Conservation (phyloP, 2,797 vertebrate genomes). For the Pseudopleuronectes americanus region DNA sequence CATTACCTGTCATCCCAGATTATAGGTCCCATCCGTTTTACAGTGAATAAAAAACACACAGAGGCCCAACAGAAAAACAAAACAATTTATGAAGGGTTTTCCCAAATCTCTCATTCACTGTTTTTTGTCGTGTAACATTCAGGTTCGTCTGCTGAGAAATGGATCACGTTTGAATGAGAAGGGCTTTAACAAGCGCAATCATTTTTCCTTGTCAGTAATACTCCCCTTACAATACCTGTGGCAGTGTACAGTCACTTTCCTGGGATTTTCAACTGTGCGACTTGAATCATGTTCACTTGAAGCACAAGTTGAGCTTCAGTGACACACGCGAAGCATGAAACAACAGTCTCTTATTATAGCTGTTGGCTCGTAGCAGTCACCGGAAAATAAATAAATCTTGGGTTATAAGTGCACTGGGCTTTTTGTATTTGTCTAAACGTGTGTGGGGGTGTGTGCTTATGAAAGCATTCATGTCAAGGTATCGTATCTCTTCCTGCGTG, state of each 20-base stretch:
- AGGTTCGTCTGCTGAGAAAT: slow-evolving; percentile 55
- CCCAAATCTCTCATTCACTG: slow-evolving; percentile 66
- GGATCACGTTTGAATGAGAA: slow-evolving; percentile 49
- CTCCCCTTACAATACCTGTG: slow-evolving; percentile 15
- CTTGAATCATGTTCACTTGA: slow-evolving; percentile 19
- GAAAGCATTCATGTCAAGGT: not conserved
- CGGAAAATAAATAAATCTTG: slow-evolving; percentile 6
- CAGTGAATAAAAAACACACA: slow-evolving; percentile 64
- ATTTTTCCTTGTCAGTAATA: slow-evolving; percentile 45
- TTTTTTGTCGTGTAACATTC: slow-evolving; percentile 63
- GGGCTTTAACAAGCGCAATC: slow-evolving; percentile 38
- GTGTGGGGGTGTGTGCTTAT: not conserved
- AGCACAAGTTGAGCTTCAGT: slow-evolving; percentile 7
- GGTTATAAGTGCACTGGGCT: too few relatives aligned
- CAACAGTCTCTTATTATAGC: slow-evolving; percentile 5
- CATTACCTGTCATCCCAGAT: slow-evolving; percentile 66
- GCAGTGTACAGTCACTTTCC: slow-evolving; percentile 16
- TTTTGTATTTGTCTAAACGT: too few relatives aligned
- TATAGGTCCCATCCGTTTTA: slow-evolving; percentile 58
- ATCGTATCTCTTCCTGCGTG: not conserved
- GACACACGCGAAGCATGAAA: slow-evolving; percentile 1
- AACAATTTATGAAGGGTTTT: slow-evolving; percentile 56
- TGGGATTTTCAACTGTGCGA: slow-evolving; percentile 47
- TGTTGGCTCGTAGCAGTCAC: not conserved
- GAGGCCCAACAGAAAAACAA: slow-evolving; percentile 52